Base-by-base conservation (phyloP, 1,140 invertebrate species). In the Diploscapter pachys region DNA sequence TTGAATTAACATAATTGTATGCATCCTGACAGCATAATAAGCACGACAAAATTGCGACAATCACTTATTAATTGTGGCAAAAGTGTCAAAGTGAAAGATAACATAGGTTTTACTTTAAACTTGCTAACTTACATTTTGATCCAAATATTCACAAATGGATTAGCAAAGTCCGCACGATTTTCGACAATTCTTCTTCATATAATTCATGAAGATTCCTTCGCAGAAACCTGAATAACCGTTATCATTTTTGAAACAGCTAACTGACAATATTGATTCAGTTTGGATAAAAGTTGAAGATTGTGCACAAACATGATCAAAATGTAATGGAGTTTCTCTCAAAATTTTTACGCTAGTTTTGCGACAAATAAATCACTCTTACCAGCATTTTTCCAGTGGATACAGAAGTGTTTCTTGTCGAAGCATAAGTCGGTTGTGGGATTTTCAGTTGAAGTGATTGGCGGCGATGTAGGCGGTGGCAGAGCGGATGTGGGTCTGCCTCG, bases 151-250 rank as follows among this genome's bases (percentile, higher is more conserved):
- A 67, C 57, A 55, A 54, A 8, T 13, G 54, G 61, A 57, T 79
- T 72, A 82, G 76, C 82, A 83, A 31, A 71, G 78, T 11, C 81
- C 81, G 73, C 83, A 84, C 13, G 79, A 70, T 57, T 68, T 66
- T 2, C 75, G 71, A 64, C 83, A 84, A 73, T 83, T 84, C 67
- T 84, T 83, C 68, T 80, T 81, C 83, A 85, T 85, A 71, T 84
- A 85, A 13, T 54, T 65, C 51, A 73, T 64, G 71, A 85, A 85
- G 68, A 85, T 83, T 5, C 83, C 84, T 50, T 80, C 74, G 73
- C 83, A 85, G 68, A 84, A 85, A 31, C 83, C 68, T 31, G 1
- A 31, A 31, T 31, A 31, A 1, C 31, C 31, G 31, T 31, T 31
- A 31, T 31, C 31, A 31, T 31, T 31, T 31, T 31, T 31, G 31